Conservation (phyloP, 2,888 invertebrate genomes). For the Drosophila falleni region DNA sequence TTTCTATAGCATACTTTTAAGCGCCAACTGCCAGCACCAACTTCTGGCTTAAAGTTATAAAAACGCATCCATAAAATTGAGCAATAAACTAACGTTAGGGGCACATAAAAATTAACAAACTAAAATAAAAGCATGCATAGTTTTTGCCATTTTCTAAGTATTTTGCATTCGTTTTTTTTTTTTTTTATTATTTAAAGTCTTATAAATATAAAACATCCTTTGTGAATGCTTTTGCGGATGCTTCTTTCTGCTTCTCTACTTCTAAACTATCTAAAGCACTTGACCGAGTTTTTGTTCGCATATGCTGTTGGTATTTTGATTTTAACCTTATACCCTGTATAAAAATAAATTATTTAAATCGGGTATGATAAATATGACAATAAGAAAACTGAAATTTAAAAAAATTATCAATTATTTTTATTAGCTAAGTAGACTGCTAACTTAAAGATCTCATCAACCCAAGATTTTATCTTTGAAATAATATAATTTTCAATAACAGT, state of each 20-base stretch:
- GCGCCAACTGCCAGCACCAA: slow-evolving; percentile 17
- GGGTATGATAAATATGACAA: neutral
- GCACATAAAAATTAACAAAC: slow-evolving; percentile 50
- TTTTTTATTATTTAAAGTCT: slow-evolving; percentile 28
- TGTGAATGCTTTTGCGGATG: neutral
- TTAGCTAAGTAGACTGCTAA: neutral
- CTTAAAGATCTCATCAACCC: no score
- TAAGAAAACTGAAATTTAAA: neutral
- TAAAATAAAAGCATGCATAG: slow-evolving; percentile 32
- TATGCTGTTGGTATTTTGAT: slow-evolving; percentile 40
- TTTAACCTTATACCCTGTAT: slow-evolving; percentile 29
- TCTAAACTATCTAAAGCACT: slow-evolving; percentile 36
- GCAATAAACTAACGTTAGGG: slow-evolving; percentile 21
- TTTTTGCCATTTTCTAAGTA: neutral
- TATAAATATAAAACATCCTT: slow-evolving; percentile 6
- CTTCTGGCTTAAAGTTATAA: slow-evolving; percentile 37
- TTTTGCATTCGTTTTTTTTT: slow-evolving; percentile 14
- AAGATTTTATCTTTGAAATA: no score
- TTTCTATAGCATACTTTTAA: slow-evolving; percentile 59
- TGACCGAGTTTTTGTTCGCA: slow-evolving; percentile 51
- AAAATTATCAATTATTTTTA: neutral
- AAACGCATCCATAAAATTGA: slow-evolving; percentile 32
- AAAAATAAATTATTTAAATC: neutral
- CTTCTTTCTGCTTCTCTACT: slow-evolving; percentile 1
- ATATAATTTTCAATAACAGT: no score